Percentiles rank a stretch among this genome's conserved stretches.
These are phyloP conservation scores for Platyscapa corneri DNA, from an alignment of 1,140 invertebrate genomes.

Conservation along the genomic window DNA sequence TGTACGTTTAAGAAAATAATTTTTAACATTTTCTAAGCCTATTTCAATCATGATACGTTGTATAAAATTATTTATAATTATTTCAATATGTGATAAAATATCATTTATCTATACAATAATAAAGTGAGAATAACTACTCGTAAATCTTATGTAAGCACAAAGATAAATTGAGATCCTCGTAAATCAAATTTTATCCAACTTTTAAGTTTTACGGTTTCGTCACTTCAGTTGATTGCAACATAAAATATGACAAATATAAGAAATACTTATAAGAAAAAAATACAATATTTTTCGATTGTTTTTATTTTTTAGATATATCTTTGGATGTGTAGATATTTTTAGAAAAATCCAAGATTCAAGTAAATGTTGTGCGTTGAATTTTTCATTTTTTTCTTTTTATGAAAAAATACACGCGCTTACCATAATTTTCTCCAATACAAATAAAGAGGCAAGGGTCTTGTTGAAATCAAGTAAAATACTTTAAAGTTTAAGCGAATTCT, in stretches of 20 bases:
- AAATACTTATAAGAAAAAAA: not conserved
- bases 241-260: not conserved
- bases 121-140: not conserved
- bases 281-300: too few species aligned
- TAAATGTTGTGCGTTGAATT: too few species aligned
- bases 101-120: not conserved
- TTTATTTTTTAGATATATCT: too few species aligned
- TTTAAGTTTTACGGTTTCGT: not conserved
- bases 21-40: not conserved
- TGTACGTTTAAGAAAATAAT: not conserved
- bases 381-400: too few species aligned
- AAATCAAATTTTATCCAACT: not conserved
- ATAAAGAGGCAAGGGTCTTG: too few species aligned
- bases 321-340: not conserved
- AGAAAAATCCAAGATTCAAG: too few species aligned
- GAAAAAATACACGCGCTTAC: too few species aligned
- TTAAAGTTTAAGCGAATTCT: too few species aligned
- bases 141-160: not conserved
- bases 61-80: not conserved
- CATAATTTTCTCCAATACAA: too few species aligned
- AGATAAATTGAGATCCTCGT: not conserved
- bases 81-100: not conserved
- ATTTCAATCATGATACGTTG: not conserved
- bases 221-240: not conserved
- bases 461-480: too few species aligned